phyloP scores from a whole-genome alignment of 53 echinoderm and acorn worm species.

The Arbacia lixula region DNA sequence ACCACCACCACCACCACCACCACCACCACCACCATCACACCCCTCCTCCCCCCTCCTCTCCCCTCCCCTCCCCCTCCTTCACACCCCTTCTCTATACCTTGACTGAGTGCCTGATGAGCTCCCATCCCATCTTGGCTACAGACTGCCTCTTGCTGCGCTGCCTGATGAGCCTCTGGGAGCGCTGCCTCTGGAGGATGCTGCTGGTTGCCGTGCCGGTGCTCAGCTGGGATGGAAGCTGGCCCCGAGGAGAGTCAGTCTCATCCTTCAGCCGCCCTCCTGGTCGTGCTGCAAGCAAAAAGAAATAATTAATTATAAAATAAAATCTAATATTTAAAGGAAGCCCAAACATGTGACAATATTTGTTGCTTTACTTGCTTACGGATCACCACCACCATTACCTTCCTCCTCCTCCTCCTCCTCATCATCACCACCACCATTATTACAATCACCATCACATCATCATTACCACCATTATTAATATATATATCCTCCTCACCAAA shows the following conservation, averaged over 20 bases:
- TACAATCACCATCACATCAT: too few species aligned
- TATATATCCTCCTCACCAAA: too few species aligned
- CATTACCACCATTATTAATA: too few species aligned
- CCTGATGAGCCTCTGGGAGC: conserved; percentile 79
- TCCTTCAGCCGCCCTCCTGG: conserved; percentile 68
- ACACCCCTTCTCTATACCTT: conserved; percentile 57
- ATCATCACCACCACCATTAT: too few species aligned
- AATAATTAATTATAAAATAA: too few species aligned
- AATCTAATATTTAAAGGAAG: too few species aligned
- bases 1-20: background rate
- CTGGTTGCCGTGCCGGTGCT: conserved; percentile 77
- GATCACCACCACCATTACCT: too few species aligned
- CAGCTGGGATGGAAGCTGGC: conserved; percentile 78
- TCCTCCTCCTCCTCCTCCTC: too few species aligned
- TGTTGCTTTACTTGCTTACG: too few species aligned
- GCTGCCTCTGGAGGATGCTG: conserved; percentile 83
- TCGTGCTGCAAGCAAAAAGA: conserved; percentile 41
- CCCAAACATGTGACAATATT: too few species aligned
- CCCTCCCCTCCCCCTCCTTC: background rate
- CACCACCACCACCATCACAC: background rate
- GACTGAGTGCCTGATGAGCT: conserved; percentile 82
- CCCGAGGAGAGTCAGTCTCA: conserved; percentile 70
- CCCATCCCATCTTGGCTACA: conserved; percentile 98
- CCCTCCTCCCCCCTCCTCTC: background rate
- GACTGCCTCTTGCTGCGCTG: conserved; percentile 95